Conservation (phyloP, 2,113 vertebrate species). For the Mixornis gularis region DNA sequence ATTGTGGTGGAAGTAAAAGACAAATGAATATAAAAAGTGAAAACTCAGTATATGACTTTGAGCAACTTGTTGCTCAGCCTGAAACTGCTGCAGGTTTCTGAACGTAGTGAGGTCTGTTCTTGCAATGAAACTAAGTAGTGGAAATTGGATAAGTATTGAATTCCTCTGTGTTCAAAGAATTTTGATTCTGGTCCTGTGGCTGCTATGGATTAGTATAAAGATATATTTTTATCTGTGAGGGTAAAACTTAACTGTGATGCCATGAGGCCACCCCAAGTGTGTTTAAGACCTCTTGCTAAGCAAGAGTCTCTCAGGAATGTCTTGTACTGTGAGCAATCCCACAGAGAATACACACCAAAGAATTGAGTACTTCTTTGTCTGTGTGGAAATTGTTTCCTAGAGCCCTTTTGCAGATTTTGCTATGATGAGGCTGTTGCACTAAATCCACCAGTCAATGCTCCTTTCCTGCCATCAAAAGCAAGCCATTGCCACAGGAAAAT, state of each 20-base stretch:
- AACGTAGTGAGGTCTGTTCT: neutral
- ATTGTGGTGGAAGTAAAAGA: neutral
- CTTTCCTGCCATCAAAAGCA: neutral
- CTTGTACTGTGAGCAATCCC: neutral
- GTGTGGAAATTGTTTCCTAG: neutral
- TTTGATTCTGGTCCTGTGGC: neutral
- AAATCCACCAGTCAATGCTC: neutral
- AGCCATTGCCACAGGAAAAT: neutral
- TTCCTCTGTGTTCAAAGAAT: neutral
- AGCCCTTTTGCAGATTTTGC: neutral
- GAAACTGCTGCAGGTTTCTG: neutral
- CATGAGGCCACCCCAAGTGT: neutral
- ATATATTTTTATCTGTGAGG: neutral
- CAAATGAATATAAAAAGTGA: neutral
- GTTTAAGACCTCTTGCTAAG: neutral
- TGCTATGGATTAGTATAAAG: neutral
- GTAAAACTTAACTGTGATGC: neutral
- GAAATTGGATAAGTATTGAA: neutral
- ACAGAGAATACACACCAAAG: neutral
- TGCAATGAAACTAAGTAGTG: neutral
- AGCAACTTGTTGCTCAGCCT: neutral
- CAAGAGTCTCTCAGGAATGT: neutral
- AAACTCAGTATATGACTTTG: neutral
- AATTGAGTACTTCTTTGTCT: neutral
- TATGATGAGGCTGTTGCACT: neutral